These are phyloP conservation scores for Pomatorhinus ruficollis DNA, from an alignment of 2,113 vertebrate species.

Conservation along the genomic window DNA sequence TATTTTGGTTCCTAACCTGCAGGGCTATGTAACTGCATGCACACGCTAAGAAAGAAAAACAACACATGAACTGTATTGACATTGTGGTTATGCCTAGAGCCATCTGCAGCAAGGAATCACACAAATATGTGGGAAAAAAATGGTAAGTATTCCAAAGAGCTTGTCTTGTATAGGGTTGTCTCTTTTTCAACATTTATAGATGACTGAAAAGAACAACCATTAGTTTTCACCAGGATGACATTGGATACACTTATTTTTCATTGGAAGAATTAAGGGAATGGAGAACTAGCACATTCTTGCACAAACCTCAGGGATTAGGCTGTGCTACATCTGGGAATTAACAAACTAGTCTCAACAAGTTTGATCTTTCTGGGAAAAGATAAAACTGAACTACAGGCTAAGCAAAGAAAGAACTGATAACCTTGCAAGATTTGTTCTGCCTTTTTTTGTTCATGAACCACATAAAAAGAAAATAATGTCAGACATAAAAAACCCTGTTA, in stretches of 20 bases:
- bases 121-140: background rate
- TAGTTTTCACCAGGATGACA: slow-evolving; percentile 40
- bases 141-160: background rate
- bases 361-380: slow-evolving; percentile 72
- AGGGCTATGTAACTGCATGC: slow-evolving; percentile 4
- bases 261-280: slow-evolving; percentile 57
- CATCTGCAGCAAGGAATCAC: background rate
- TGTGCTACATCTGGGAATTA: slow-evolving; percentile 68
- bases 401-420: slow-evolving; percentile 71
- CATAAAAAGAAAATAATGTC: slow-evolving; percentile 58
- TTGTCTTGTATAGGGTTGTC: background rate
- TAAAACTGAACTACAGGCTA: slow-evolving; percentile 63
- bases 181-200: slow-evolving; percentile 11
- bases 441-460: slow-evolving; percentile 49
- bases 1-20: slow-evolving; percentile 36
- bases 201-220: background rate
- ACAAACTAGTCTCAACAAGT: slow-evolving; percentile 71
- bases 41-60: slow-evolving; percentile 7
- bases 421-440: slow-evolving; percentile 56
- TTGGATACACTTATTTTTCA: slow-evolving; percentile 59
- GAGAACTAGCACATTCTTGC: slow-evolving; percentile 70
- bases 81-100: slow-evolving; percentile 44
- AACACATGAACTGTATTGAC: slow-evolving; percentile 20
- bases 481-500: slow-evolving; percentile 36
- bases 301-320: slow-evolving; percentile 72